Evolutionary conservation across 1,140 invertebrate species (phyloP).

Genomic region (Drosophila arawakana): DNA sequence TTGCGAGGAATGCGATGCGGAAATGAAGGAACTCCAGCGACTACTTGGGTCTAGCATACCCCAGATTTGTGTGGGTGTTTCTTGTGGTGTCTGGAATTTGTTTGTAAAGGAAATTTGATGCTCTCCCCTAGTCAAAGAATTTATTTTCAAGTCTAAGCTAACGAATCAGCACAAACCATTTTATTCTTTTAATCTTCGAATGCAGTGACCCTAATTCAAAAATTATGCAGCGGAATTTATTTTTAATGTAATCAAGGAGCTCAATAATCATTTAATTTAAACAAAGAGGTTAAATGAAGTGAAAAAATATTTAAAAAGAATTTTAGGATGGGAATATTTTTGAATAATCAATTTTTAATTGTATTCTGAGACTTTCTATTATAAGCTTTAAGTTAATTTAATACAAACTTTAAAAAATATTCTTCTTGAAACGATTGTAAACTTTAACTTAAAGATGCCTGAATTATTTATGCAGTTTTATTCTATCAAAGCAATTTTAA

Average conservation of each 20-base stretch:
- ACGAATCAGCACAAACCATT: conserved; percentile 6
- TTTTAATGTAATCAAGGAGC: conserved; percentile 19
- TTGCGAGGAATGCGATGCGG: conserved; percentile 41
- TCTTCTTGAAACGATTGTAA: too few species aligned
- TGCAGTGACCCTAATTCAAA: conserved; percentile 65
- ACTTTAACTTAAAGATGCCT: too few species aligned
- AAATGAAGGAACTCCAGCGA: conserved; percentile 29
- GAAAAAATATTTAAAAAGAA: too few species aligned
- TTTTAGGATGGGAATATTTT: too few species aligned
- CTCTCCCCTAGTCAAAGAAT: conserved; percentile 45
- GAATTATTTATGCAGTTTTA: too few species aligned
- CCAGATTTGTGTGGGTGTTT: conserved; percentile 20
- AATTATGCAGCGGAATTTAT: conserved; percentile 47
- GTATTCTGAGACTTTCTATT: too few species aligned
- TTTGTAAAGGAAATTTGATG: conserved; percentile 55
- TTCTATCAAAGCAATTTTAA: too few species aligned
- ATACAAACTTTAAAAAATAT: too few species aligned
- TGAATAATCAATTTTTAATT: too few species aligned
- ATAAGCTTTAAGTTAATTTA: too few species aligned
- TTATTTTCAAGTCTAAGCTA: conserved; percentile 38
- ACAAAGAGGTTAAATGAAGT: too few species aligned
- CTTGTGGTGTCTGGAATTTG: conserved; percentile 56
- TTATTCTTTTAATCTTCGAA: conserved; percentile 41
- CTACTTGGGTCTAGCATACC: conserved; percentile 8
- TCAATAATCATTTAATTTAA: conserved; percentile 6